These are phyloP conservation scores for Crenichthys baileyi DNA, from an alignment of 2,797 vertebrate species.

Conservation along the genomic window DNA sequence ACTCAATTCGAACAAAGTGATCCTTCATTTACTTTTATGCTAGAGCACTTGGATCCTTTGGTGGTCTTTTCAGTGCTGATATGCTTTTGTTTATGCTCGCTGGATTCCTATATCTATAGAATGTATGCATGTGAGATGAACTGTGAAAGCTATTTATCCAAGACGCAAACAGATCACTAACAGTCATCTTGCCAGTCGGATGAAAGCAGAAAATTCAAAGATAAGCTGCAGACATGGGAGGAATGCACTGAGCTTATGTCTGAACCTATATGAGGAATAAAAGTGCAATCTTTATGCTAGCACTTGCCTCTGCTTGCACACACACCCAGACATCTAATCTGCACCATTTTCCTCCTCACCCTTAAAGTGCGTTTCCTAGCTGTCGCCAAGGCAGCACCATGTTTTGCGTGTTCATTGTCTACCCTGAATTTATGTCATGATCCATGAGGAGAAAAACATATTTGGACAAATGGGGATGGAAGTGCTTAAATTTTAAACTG, in stretches of 20 bases:
- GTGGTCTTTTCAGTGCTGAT: neutral
- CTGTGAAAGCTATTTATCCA: neutral
- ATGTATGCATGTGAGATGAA: conserved; percentile 22
- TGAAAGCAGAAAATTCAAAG: conserved; percentile 1
- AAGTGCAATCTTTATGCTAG: conserved; percentile 34
- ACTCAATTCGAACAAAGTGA: neutral
- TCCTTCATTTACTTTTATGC: neutral
- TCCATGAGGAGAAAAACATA: conserved; percentile 4
- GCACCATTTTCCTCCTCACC: conserved; percentile 40
- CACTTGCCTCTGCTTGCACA: conserved; percentile 70
- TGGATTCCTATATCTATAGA: conserved; percentile 18
- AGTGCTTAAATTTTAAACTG: neutral
- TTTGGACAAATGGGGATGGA: neutral
- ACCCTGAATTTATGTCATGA: conserved; percentile 4
- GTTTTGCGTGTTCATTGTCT: neutral
- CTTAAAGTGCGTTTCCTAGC: conserved; percentile 28
- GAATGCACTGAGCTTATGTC: conserved; percentile 41
- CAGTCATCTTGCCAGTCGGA: neutral
- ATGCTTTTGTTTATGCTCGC: conserved; percentile 34
- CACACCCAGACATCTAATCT: conserved; percentile 51
- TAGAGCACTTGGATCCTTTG: neutral
- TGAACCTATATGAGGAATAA: conserved; percentile 30
- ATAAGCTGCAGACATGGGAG: conserved; percentile 49
- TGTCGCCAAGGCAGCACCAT: conserved; percentile 17
- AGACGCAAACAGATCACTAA: no score